phyloP scores from a whole-genome alignment of 2,113 vertebrate genomes.

The Sander lucioperca region DNA sequence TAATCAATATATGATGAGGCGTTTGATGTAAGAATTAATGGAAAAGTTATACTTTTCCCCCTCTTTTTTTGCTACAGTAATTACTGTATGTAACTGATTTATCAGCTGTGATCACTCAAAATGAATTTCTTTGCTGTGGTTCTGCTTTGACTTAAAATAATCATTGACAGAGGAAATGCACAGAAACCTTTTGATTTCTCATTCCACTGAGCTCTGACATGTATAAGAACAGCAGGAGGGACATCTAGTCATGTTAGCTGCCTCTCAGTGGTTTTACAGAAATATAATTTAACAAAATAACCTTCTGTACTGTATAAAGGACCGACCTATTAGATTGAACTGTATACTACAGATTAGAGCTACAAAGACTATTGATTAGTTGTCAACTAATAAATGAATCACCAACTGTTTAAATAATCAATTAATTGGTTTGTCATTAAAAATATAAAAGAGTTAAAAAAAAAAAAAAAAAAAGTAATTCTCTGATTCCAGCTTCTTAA shows the following conservation, averaged over 20 bases:
- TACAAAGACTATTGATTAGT: too few species aligned
- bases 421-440: too few species aligned
- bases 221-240: constrained; percentile 13
- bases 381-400: too few species aligned
- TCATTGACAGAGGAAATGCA: background rate
- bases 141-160: background rate
- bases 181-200: constrained; percentile 4
- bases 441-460: too few species aligned
- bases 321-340: background rate
- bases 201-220: constrained; percentile 8
- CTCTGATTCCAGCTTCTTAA: too few species aligned
- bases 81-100: background rate
- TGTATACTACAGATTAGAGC: background rate
- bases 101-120: background rate
- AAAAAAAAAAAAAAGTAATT: too few species aligned
- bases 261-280: constrained; percentile 10
- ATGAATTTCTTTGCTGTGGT: background rate
- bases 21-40: background rate
- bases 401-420: too few species aligned
- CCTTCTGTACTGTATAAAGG: background rate
- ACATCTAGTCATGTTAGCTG: background rate
- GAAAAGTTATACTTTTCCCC: background rate
- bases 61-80: background rate
- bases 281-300: background rate
- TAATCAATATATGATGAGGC: too few species aligned